These are phyloP conservation scores for Cynocephalus volans DNA, from an alignment of 2,113 vertebrate species.

Conservation along the genomic window DNA sequence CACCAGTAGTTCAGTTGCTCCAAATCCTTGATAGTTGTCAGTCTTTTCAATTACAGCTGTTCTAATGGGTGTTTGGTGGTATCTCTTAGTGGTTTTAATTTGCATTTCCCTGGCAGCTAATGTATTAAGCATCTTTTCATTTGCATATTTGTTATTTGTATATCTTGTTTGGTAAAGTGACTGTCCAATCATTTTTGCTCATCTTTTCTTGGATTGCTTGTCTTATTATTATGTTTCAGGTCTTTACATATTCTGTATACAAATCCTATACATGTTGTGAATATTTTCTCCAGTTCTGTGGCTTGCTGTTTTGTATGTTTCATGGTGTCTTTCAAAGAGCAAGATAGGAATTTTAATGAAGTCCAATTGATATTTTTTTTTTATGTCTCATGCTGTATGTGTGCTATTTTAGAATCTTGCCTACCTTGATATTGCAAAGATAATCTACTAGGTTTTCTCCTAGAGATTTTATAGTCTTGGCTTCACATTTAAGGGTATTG, in stretches of 20 bases:
- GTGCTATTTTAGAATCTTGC: not conserved
- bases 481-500: not conserved
- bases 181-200: not conserved
- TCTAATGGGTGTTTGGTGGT: not conserved
- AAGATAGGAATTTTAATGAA: conserved; percentile 18
- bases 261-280: not conserved
- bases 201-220: not conserved
- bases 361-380: not conserved
- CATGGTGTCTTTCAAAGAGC: not conserved
- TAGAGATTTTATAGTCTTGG: not conserved
- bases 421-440: not conserved
- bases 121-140: not conserved
- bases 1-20: not conserved
- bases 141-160: not conserved
- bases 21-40: not conserved
- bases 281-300: not conserved
- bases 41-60: not conserved
- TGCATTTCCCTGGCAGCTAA: not conserved
- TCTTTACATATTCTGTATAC: not conserved
- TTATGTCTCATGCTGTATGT: not conserved
- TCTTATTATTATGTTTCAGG: not conserved
- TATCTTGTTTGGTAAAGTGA: not conserved
- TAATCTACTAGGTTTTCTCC: not conserved
- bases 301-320: not conserved
- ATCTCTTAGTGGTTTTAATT: not conserved